Evolutionary conservation across 2,113 vertebrate species (phyloP).

Genomic region (Misgurnus mizolepis): DNA sequence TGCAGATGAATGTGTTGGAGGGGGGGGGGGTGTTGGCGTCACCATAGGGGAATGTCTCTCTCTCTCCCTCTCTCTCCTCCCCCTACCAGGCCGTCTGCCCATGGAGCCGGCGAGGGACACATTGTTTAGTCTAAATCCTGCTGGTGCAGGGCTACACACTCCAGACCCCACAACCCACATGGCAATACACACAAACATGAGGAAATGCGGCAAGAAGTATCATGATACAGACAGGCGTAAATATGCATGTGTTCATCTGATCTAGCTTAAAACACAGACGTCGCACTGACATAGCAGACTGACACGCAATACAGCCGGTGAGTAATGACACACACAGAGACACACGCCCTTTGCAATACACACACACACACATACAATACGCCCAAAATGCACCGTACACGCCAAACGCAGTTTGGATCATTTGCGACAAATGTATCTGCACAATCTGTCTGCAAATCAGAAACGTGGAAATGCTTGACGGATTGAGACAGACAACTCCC

Average conservation of each 20-base stretch:
- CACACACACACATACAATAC: slow-evolving; percentile 20
- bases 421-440: not conserved
- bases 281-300: not conserved
- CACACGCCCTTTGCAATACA: not conserved
- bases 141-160: slow-evolving; percentile 50
- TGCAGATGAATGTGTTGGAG: slow-evolving; percentile 9
- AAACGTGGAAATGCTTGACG: slow-evolving; percentile 47
- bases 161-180: slow-evolving; percentile 24
- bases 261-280: not conserved
- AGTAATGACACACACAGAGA: not conserved
- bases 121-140: slow-evolving; percentile 65
- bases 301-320: not conserved
- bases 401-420: not conserved
- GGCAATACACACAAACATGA: slow-evolving; percentile 12
- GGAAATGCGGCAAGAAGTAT: not conserved
- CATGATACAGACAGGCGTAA: not conserved
- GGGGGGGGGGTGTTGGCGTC: slow-evolving; percentile 45
- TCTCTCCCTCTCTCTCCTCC: not conserved
- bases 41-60: slow-evolving; percentile 56
- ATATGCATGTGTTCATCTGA: not conserved
- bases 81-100: slow-evolving; percentile 16
- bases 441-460: slow-evolving; percentile 45
- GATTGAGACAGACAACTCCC: slow-evolving; percentile 34
- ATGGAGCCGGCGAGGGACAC: slow-evolving; percentile 55
- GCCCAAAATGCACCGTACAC: not conserved